Percentiles rank a stretch among this genome's conserved stretches.
Evolutionary conservation across 2,113 vertebrate genomes (phyloP).

Genomic region (Microcebus lehilahytsara): DNA sequence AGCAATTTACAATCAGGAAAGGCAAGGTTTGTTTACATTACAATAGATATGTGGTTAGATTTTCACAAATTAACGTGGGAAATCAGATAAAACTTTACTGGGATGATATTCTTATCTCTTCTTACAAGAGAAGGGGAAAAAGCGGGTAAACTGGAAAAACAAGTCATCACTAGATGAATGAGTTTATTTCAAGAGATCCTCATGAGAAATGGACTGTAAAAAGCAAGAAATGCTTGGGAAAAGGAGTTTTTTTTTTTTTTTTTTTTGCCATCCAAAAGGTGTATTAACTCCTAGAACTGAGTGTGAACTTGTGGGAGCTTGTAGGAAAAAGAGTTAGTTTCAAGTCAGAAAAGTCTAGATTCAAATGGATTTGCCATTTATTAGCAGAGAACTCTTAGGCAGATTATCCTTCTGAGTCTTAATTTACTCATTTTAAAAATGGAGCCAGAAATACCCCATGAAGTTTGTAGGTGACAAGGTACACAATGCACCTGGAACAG

Average conservation of each 20-base stretch:
- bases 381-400: not conserved
- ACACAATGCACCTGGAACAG: not conserved
- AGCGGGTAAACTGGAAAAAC: slow-evolving; percentile 9
- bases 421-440: slow-evolving; percentile 23
- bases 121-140: not conserved
- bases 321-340: not conserved
- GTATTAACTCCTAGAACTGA: not conserved
- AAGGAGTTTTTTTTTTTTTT: not conserved
- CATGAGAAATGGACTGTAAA: not conserved
- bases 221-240: not conserved
- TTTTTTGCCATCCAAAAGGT: not conserved
- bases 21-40: not conserved
- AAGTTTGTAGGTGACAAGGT: not conserved
- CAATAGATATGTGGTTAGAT: not conserved
- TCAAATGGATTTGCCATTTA: not conserved
- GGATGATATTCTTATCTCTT: not conserved
- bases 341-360: not conserved
- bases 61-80: slow-evolving; percentile 12
- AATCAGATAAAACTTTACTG: not conserved
- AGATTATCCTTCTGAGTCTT: not conserved
- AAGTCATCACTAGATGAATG: not conserved
- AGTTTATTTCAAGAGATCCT: slow-evolving; percentile 21
- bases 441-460: not conserved
- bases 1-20: slow-evolving; percentile 19
- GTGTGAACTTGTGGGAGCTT: not conserved